Percentiles rank a stretch among this genome's conserved stretches.
Evolutionary conservation across 1,140 invertebrate genomes (phyloP).

Genomic region (Planococcus citri): DNA sequence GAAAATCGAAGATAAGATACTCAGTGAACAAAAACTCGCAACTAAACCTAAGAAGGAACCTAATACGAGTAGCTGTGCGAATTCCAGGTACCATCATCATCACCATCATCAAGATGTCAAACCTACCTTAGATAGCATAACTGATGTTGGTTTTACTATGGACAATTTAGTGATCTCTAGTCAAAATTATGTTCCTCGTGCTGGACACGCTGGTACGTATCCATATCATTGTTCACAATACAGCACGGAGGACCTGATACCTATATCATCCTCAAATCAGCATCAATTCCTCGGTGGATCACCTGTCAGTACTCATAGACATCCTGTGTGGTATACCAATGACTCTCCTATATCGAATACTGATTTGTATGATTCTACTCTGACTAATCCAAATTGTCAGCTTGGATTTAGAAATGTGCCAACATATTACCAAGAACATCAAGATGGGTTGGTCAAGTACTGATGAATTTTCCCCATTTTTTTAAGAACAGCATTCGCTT

Average conservation of each 20-base stretch:
- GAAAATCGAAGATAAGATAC: conserved; percentile 13
- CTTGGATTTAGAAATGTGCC: conserved; percentile 3
- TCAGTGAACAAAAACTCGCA: background rate
- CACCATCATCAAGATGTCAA: conserved; percentile 9
- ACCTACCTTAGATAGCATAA: background rate
- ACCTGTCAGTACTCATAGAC: conserved; percentile 2
- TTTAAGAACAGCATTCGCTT: too few species aligned
- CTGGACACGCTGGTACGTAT: background rate
- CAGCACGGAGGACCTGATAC: background rate
- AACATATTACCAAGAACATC: conserved; percentile 5
- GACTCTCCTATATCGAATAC: background rate
- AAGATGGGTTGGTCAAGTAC: background rate
- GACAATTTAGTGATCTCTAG: conserved; percentile 13
- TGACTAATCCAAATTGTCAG: conserved; percentile 2
- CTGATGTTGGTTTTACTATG: conserved; percentile 1
- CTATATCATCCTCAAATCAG: background rate
- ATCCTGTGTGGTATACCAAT: conserved; percentile 7
- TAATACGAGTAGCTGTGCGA: background rate
- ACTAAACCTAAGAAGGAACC: conserved; percentile 8
- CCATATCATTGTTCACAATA: background rate
- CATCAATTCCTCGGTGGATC: background rate
- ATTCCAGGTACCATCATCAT: conserved; percentile 15
- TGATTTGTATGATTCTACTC: background rate
- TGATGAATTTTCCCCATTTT: background rate
- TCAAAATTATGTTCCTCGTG: conserved; percentile 1